phyloP scores from a whole-genome alignment of 2,797 vertebrate species.

The Fratercula arctica region DNA sequence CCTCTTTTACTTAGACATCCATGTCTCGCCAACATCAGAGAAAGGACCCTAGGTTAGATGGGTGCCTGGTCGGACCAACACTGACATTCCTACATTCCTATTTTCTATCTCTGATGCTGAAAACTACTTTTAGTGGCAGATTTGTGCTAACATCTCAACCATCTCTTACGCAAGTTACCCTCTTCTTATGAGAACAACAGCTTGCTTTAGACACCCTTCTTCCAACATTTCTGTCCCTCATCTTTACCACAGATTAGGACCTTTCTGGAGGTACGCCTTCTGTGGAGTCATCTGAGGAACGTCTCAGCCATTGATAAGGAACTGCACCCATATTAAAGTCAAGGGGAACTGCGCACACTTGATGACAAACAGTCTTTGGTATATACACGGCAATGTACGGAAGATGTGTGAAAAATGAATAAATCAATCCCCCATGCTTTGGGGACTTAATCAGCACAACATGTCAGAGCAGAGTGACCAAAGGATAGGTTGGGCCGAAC shows the following conservation, averaged over 20 bases:
- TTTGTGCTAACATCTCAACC: not conserved
- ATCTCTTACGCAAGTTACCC: not conserved
- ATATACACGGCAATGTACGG: not conserved
- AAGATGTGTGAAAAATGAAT: not conserved
- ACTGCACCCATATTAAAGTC: not conserved
- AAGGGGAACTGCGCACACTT: not conserved
- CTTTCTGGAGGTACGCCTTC: not conserved
- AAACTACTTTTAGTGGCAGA: not conserved
- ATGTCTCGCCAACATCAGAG: not conserved
- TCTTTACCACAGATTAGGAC: not conserved
- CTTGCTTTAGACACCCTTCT: not conserved
- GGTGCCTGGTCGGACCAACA: not conserved
- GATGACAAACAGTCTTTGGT: not conserved
- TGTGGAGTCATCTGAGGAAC: not conserved
- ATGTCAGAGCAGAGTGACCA: not conserved
- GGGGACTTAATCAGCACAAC: not conserved
- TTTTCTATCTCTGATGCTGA: not conserved
- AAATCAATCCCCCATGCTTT: not conserved
- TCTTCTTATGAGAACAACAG: not conserved
- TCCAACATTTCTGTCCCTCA: not conserved
- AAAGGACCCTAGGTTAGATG: not conserved
- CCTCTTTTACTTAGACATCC: not conserved
- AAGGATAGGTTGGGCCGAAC: not conserved
- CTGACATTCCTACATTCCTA: not conserved
- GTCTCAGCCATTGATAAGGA: not conserved